These are phyloP conservation scores for Virgularia gustaviana DNA, from an alignment of 92 coral and sea anemone genomes.

Conservation along the genomic window DNA sequence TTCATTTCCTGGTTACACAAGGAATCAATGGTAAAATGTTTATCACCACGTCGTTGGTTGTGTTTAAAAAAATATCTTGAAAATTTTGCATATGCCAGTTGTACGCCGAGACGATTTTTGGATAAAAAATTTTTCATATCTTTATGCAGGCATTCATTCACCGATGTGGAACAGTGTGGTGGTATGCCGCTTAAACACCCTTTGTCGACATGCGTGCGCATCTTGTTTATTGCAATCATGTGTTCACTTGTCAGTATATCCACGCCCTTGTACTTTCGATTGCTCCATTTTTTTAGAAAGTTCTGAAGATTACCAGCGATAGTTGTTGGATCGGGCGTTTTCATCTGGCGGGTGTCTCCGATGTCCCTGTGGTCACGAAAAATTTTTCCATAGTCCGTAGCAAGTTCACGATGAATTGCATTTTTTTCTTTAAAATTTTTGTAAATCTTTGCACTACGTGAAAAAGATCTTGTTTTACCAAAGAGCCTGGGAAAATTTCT, in stretches of 20 bases:
- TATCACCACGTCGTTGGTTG: constrained; percentile 13
- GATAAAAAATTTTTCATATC: constrained; percentile 28
- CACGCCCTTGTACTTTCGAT: not conserved
- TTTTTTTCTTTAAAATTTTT: not conserved
- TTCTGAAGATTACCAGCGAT: not conserved
- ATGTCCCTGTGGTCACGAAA: constrained; percentile 8
- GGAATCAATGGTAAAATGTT: constrained; percentile 4
- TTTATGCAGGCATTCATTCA: constrained; percentile 26
- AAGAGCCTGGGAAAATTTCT: not conserved
- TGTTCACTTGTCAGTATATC: not conserved
- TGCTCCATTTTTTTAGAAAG: constrained; percentile 5
- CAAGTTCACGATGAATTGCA: constrained; percentile 4
- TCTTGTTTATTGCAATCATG: not conserved
- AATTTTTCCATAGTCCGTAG: constrained; percentile 18
- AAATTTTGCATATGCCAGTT: constrained; percentile 31
- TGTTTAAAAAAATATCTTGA: constrained; percentile 30
- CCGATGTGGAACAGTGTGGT: constrained; percentile 16
- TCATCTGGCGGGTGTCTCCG: constrained; percentile 1
- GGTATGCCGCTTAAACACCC: constrained; percentile 37
- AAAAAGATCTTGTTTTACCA: not conserved
- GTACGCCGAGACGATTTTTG: constrained; percentile 10
- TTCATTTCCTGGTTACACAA: constrained; percentile 26
- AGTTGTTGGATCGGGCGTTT: not conserved
- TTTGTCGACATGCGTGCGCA: constrained; percentile 25
- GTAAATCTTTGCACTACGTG: not conserved